Conservation (phyloP, 2,888 invertebrate species). For the Megastigmus dorsalis region DNA sequence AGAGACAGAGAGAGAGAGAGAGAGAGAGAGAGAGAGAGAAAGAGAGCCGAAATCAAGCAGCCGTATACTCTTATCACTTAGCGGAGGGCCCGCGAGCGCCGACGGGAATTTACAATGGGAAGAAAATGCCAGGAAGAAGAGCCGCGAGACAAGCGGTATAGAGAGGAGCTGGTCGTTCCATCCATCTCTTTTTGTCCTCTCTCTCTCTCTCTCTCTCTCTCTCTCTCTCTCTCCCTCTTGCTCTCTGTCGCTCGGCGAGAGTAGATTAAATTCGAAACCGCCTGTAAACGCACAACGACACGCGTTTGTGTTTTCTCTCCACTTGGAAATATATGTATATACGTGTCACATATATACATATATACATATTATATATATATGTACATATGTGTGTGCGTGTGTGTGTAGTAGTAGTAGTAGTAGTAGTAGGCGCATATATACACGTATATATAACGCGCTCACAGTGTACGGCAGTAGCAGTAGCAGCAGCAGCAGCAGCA, state of each 20-base stretch:
- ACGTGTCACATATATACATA: not conserved
- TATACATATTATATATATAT: not conserved
- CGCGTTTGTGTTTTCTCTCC: constrained; percentile 64
- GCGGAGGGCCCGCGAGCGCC: not conserved
- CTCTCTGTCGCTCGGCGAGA: not conserved
- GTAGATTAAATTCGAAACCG: constrained; percentile 66
- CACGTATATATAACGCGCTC: constrained; percentile 61
- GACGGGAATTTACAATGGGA: not conserved
- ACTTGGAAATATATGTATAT: not conserved
- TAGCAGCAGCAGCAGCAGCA: constrained; percentile 54
- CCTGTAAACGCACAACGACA: constrained; percentile 60
- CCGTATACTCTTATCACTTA: constrained; percentile 7
- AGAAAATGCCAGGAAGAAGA: not conserved
- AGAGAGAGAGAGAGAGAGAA: constrained; percentile 13
- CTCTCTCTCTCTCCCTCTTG: no score
- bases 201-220: no score
- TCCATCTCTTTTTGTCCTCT: no score
- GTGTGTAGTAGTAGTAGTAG: no score
- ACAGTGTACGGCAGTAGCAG: no score
- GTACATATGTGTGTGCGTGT: not conserved
- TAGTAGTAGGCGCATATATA: no score
- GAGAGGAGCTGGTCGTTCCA: no score
- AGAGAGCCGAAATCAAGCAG: constrained; percentile 32
- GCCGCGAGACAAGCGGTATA: constrained; percentile 1
- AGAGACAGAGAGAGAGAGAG: not conserved